These are phyloP conservation scores for Metopia argyrocephala DNA, from an alignment of 2,888 invertebrate species.

Conservation along the genomic window DNA sequence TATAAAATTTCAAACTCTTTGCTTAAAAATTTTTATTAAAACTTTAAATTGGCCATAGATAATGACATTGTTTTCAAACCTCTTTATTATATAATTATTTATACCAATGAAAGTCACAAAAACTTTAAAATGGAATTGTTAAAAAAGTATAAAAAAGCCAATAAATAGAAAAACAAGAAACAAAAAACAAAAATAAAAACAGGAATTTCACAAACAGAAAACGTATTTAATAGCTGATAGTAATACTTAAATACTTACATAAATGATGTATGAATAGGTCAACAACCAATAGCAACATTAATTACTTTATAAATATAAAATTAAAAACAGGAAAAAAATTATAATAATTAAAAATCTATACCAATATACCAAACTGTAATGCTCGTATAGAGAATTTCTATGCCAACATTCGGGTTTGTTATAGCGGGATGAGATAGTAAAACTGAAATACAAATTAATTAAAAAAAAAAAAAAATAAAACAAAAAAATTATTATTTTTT, in stretches of 20 bases:
- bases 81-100: slow-evolving; percentile 36
- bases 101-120: slow-evolving; percentile 2
- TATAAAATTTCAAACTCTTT: not conserved
- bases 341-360: slow-evolving; percentile 15
- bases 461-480: too few relatives aligned
- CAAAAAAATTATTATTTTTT: too few relatives aligned
- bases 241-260: slow-evolving; percentile 24
- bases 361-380: not conserved
- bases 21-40: not conserved
- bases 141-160: slow-evolving; percentile 18
- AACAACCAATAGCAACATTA: slow-evolving; percentile 44
- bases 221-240: slow-evolving; percentile 33
- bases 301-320: slow-evolving; percentile 63
- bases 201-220: slow-evolving; percentile 48
- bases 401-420: too few relatives aligned
- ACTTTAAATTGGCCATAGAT: not conserved
- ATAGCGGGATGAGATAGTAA: too few relatives aligned
- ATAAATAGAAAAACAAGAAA: slow-evolving; percentile 7
- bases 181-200: slow-evolving; percentile 32
- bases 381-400: not conserved
- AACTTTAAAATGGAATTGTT: slow-evolving; percentile 46
- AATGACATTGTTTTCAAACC: not conserved
- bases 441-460: too few relatives aligned
- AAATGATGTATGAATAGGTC: slow-evolving; percentile 16
- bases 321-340: slow-evolving; percentile 15